A percentile compares a stretch with the other conserved stretches of the same genome.
These are phyloP conservation scores for Gymnocypris eckloni DNA, from an alignment of 2,797 vertebrate genomes.

Conservation along the genomic window DNA sequence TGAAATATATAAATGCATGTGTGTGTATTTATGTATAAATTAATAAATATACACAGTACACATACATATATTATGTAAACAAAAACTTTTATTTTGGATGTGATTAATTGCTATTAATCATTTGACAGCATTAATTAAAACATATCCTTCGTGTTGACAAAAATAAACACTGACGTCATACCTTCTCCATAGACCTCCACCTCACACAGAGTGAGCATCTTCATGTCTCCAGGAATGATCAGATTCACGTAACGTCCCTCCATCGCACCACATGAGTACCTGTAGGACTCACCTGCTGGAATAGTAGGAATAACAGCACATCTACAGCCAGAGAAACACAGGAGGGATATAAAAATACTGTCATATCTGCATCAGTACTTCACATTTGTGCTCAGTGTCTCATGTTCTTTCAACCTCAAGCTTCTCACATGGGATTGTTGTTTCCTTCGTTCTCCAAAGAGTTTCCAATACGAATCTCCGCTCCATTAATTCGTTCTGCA, in stretches of 20 bases:
- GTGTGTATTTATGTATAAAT: no score
- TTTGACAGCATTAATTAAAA: not conserved
- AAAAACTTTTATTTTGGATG: no score
- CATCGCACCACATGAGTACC: not conserved
- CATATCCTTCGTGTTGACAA: not conserved
- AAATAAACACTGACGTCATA: not conserved
- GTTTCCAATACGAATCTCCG: not conserved
- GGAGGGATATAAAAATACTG: not conserved
- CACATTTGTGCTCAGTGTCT: not conserved
- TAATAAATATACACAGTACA: no score
- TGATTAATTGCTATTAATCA: no score
- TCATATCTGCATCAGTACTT: not conserved
- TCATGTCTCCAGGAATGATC: not conserved
- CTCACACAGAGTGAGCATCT: not conserved
- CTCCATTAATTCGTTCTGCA: not conserved
- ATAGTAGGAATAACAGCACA: conserved; percentile 13
- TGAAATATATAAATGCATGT: no score
- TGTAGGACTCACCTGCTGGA: conserved; percentile 17
- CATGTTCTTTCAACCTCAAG: not conserved
- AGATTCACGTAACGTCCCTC: conserved; percentile 35
- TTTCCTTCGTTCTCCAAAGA: not conserved
- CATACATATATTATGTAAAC: no score
- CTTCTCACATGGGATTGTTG: conserved; percentile 17
- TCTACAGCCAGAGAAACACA: conserved; percentile 2
- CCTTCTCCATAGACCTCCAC: not conserved